phyloP scores from a whole-genome alignment of 2,888 invertebrate genomes.

The Ctenicera cuprea region DNA sequence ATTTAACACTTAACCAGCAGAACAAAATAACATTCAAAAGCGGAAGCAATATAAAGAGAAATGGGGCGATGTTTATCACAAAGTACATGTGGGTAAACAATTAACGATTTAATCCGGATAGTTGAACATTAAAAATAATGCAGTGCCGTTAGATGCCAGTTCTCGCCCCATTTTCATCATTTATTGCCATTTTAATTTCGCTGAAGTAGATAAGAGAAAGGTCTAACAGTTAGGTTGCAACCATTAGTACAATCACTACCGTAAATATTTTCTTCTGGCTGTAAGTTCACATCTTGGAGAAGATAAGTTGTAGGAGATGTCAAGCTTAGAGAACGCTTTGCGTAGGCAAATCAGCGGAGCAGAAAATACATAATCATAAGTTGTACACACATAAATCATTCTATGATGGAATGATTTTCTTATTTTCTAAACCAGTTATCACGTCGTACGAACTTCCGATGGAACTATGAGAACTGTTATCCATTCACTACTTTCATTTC shows the following conservation, averaged over 20 bases:
- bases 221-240: constrained; percentile 39
- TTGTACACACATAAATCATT: constrained; percentile 11
- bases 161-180: background rate
- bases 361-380: constrained; percentile 18
- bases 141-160: background rate
- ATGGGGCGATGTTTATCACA: constrained; percentile 8
- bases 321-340: constrained; percentile 11
- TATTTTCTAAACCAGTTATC: constrained; percentile 19
- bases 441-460: background rate
- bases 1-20: background rate
- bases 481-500: background rate
- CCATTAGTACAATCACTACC: constrained; percentile 38
- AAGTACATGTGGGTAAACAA: background rate
- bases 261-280: constrained; percentile 21
- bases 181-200: constrained; percentile 1
- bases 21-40: constrained; percentile 1
- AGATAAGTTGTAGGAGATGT: constrained; percentile 1
- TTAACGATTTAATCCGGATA: background rate
- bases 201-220: constrained; percentile 33
- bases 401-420: background rate
- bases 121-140: background rate
- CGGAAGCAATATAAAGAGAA: constrained; percentile 4
- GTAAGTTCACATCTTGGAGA: background rate
- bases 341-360: constrained; percentile 18
- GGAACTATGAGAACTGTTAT: background rate